Base-by-base conservation (phyloP, 2,888 invertebrate species). In the Eristalinus aeneus region DNA sequence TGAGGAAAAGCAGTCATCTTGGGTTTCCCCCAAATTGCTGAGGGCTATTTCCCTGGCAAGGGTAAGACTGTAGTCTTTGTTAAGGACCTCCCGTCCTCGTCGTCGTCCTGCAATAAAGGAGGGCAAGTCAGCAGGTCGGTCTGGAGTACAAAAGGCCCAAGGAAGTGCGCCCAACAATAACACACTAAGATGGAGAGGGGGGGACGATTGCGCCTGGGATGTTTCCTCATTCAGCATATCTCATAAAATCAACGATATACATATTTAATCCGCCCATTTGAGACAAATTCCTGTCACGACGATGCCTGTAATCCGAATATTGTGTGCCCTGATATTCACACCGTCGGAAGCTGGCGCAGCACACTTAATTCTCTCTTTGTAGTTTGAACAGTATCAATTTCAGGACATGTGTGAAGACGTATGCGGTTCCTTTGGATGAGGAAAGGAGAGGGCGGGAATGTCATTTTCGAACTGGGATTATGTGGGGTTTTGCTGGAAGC, bases 221-320 rank as follows among this genome's bases (percentile, higher is more conserved):
- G 46, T 16, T 16, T 72, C 53, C 53, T 34, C 61, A 61, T 61
- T 32, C 54, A 11, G 39, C 16, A 16, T 46, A 46, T 39, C 46
- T 9, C 22, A 20, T 46, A n/a, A 69, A 58, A 39, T 58, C 61
- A 27, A 64, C 27, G 65, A 65, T 74, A 39, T 65, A 74, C 74
- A 65, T 39, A 32, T 58, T 39, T 23, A 69, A 36, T 36, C 22
- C 39, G 11, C 20, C 53, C 46, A 34, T 53, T 60, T 16, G 27
- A 54, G 60, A 31, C 32, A 58, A 53, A 46, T 60, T 60, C 16
- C 12, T 64, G 27, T 23, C 56, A 20, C 64, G 36, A 16, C 64
- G 27, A 64, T 65, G 65, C 32, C 20, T 67, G 67, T 67, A 67
- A 75, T 75, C 46, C 75, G 12, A 36, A 58, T 36, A 34, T 68